phyloP scores from a whole-genome alignment of 1,140 invertebrate genomes.

The Plutomurus gul region DNA sequence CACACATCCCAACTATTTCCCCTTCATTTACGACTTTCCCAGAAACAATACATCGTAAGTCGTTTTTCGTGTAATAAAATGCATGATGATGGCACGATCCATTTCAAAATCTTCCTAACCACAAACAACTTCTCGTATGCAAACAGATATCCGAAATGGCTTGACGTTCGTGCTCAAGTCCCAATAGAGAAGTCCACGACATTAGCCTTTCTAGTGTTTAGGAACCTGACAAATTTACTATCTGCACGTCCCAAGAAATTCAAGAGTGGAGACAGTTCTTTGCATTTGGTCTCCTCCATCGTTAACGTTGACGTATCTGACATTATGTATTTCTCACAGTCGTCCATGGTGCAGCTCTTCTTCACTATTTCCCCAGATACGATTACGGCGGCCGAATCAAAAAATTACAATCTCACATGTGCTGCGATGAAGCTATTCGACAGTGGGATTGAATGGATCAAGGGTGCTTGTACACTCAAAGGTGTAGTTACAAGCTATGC shows the following conservation, averaged over 20 bases:
- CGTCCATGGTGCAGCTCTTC: not conserved
- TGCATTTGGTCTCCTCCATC: slow-evolving; percentile 20
- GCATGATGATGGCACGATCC: no score
- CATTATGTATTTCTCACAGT: not conserved
- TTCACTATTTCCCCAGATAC: slow-evolving; percentile 29
- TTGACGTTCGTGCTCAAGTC: not conserved
- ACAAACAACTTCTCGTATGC: no score
- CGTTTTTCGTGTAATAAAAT: no score
- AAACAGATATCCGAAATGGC: slow-evolving; percentile 41
- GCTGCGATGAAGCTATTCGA: not conserved
- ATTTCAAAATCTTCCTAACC: no score
- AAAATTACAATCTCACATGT: slow-evolving; percentile 31
- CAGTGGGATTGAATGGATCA: not conserved
- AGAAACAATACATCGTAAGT: not conserved
- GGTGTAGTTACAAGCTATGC: slow-evolving; percentile 32
- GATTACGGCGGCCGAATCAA: not conserved
- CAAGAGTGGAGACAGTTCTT: not conserved
- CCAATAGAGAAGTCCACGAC: slow-evolving; percentile 17
- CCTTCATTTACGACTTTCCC: slow-evolving; percentile 3
- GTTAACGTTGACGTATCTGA: not conserved
- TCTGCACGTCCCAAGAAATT: not conserved
- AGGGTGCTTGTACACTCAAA: slow-evolving; percentile 8
- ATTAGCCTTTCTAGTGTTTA: slow-evolving; percentile 19
- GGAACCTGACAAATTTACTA: slow-evolving; percentile 22
- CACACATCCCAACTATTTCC: not conserved